A percentile compares a stretch with the other conserved stretches of the same genome.
Conservation (phyloP, 1,140 invertebrate genomes). For the Bombyx mori region DNA sequence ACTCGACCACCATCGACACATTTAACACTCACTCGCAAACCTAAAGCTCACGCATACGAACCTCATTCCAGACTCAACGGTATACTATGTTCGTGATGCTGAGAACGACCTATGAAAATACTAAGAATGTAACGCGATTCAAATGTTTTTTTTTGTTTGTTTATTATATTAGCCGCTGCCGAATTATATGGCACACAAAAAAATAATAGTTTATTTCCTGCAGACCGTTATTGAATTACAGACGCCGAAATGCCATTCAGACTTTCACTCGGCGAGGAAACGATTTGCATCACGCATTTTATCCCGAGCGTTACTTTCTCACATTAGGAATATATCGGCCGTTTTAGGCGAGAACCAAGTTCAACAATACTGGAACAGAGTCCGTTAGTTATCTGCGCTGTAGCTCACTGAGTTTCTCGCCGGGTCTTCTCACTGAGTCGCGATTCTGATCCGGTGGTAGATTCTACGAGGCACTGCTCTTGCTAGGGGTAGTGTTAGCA, state of each 20-base stretch:
- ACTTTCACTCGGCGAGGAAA: conserved; percentile 54
- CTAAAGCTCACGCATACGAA: conserved; percentile 26
- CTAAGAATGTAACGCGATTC: no score
- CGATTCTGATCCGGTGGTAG: no score
- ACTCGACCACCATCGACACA: conserved; percentile 36
- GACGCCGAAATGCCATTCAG: conserved; percentile 18
- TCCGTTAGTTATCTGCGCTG: conserved; percentile 33
- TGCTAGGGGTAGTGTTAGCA: no score
- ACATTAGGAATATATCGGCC: conserved; percentile 49
- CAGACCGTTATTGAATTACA: conserved; percentile 6
- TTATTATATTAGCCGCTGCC: no score
- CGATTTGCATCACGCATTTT: conserved; percentile 46
- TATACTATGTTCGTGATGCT: no score
- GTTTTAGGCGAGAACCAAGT: conserved; percentile 39
- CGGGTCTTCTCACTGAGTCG: conserved; percentile 28
- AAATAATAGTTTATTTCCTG: conserved; percentile 23
- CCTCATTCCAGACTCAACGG: no score
- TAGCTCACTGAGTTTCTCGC: conserved; percentile 23
- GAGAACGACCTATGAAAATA: no score
- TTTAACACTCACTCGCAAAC: conserved; percentile 39
- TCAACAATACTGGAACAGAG: conserved; percentile 43
- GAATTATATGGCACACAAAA: neutral
- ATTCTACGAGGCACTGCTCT: no score
- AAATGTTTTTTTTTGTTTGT: no score
- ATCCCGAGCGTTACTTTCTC: conserved; percentile 58